Conservation (phyloP, 2,113 vertebrate genomes). For the Phycodurus eques region DNA sequence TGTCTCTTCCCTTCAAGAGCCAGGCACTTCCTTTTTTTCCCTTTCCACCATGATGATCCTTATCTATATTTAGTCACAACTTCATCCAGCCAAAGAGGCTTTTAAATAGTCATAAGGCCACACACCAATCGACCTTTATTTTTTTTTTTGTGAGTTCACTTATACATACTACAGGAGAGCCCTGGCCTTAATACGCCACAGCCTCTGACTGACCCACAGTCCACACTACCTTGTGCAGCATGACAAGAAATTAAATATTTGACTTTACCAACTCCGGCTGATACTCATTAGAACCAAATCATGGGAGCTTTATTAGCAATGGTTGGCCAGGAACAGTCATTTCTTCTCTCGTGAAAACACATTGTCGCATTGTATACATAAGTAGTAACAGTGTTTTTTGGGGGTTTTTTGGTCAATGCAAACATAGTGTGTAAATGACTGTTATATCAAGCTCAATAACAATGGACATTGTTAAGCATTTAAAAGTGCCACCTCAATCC, state of each 20-base stretch:
- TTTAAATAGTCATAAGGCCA: neutral
- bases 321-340: neutral
- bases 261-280: conserved; percentile 1
- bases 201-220: neutral
- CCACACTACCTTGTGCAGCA: neutral
- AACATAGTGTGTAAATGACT: neutral
- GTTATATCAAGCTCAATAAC: neutral
- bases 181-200: neutral
- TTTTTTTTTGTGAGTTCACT: too few species aligned
- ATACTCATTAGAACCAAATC: conserved; percentile 27
- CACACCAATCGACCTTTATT: neutral
- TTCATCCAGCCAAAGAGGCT: neutral
- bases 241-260: conserved; percentile 41
- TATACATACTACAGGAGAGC: too few species aligned
- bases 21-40: conserved; percentile 15
- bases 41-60: neutral
- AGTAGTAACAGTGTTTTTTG: neutral
- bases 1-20: conserved; percentile 34
- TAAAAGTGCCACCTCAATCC: neutral
- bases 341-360: neutral
- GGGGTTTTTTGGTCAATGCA: neutral
- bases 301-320: conserved; percentile 20
- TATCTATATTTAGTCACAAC: neutral
- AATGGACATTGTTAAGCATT: neutral
- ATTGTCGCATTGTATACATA: neutral